These are phyloP conservation scores for Amiota communis DNA, from an alignment of 2,888 invertebrate species.

Conservation along the genomic window DNA sequence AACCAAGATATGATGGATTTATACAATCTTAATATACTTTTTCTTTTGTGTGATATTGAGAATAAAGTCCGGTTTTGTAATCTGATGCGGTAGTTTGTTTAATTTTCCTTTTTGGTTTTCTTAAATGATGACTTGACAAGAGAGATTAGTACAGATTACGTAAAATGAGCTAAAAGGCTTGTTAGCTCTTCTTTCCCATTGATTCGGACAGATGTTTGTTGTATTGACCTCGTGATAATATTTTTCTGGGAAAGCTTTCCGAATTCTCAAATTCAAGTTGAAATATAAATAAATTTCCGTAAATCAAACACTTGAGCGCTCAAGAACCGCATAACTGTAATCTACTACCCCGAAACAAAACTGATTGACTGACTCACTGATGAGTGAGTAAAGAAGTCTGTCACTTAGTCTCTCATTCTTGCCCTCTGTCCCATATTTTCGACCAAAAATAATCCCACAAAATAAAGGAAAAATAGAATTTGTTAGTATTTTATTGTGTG, in stretches of 20 bases:
- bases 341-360: conserved; percentile 5
- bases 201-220: conserved; percentile 32
- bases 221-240: conserved; percentile 36
- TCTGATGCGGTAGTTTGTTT: conserved; percentile 43
- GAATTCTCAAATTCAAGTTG: not conserved
- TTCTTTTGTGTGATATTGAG: conserved; percentile 20
- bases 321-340: conserved; percentile 60
- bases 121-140: not conserved
- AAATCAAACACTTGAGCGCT: conserved; percentile 62
- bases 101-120: conserved; percentile 48
- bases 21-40: not conserved
- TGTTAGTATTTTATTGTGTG: conserved; percentile 30
- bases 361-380: too few species aligned
- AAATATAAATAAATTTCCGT: conserved; percentile 27
- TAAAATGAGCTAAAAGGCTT: conserved; percentile 36
- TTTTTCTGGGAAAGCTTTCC: conserved; percentile 63
- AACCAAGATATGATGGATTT: not conserved
- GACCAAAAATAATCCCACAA: conserved; percentile 31
- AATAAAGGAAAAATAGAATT: conserved; percentile 32
- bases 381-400: too few species aligned
- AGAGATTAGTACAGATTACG: conserved; percentile 13
- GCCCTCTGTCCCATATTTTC: not conserved
- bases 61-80: conserved; percentile 22
- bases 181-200: conserved; percentile 42
- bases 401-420: too few species aligned